phyloP scores from a whole-genome alignment of 2,888 invertebrate genomes.

The Sphaerophoria rueppellii region DNA sequence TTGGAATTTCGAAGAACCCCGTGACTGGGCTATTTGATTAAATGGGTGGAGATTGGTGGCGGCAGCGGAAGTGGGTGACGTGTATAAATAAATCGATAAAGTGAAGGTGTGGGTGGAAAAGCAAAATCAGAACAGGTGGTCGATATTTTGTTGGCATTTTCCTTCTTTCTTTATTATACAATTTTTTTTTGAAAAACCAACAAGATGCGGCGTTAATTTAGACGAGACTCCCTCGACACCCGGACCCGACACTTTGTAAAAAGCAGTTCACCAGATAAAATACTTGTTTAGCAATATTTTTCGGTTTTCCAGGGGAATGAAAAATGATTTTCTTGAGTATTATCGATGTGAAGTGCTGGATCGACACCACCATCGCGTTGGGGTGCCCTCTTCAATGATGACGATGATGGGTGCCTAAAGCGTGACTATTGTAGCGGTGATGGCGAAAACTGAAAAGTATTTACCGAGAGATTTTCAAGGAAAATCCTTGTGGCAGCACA shows the following conservation, averaged over 20 bases:
- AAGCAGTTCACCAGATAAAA: conserved; percentile 1
- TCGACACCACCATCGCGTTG: not conserved
- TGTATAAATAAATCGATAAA: not conserved
- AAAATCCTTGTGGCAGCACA: conserved; percentile 50
- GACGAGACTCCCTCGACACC: not conserved
- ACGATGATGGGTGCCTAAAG: not conserved
- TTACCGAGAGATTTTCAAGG: conserved; percentile 42
- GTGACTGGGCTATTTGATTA: conserved; percentile 28
- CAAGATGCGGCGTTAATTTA: conserved; percentile 45
- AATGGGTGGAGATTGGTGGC: not conserved
- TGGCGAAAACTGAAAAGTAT: conserved; percentile 42
- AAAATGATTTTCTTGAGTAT: conserved; percentile 21
- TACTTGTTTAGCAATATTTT: not conserved
- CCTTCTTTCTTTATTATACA: not conserved
- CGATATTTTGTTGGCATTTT: not conserved
- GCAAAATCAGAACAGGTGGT: conserved; percentile 15
- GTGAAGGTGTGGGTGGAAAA: not conserved
- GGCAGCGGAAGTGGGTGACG: not conserved
- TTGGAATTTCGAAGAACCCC: conserved; percentile 15
- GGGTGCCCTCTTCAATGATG: not conserved
- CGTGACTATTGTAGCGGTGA: not conserved
- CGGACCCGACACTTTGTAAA: too few species aligned
- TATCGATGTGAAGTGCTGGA: conserved; percentile 6
- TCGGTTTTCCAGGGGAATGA: not conserved
- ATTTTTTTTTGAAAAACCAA: conserved; percentile 7